Conservation (phyloP, 2,797 vertebrate genomes). For the Zalophus californianus region DNA sequence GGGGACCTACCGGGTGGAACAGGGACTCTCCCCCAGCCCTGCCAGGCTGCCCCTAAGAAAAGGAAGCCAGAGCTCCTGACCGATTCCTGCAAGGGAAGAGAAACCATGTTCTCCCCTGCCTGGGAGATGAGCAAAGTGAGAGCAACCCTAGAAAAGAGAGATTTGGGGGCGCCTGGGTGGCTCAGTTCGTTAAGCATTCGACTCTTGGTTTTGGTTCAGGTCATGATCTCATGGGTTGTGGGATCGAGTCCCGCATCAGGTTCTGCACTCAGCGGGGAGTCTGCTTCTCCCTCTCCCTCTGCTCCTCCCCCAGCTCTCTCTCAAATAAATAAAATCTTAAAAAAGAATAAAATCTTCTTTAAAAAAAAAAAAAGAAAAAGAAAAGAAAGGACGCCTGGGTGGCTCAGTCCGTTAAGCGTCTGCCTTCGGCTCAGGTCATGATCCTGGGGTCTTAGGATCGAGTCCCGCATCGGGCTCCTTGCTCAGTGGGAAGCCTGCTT, state of each 20-base stretch:
- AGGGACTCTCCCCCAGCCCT: not conserved
- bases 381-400: too few relatives aligned
- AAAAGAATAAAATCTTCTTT: not conserved
- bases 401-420: too few relatives aligned
- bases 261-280: not conserved
- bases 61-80: not conserved
- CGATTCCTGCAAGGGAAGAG: not conserved
- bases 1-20: not conserved
- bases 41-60: not conserved
- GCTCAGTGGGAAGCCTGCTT: too few relatives aligned
- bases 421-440: too few relatives aligned
- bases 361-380: too few relatives aligned
- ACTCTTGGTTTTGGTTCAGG: not conserved
- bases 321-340: not conserved
- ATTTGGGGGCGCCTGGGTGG: not conserved
- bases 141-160: not conserved
- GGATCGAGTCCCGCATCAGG: not conserved
- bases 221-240: not conserved
- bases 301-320: not conserved
- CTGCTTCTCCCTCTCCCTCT: not conserved
- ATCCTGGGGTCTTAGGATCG: too few relatives aligned
- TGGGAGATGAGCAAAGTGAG: not conserved
- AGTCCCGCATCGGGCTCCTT: too few relatives aligned
- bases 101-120: rapidly evolving
- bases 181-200: not conserved